Base-by-base conservation (phyloP, 2,797 vertebrate species). In the Rhynchotus rufescens region DNA sequence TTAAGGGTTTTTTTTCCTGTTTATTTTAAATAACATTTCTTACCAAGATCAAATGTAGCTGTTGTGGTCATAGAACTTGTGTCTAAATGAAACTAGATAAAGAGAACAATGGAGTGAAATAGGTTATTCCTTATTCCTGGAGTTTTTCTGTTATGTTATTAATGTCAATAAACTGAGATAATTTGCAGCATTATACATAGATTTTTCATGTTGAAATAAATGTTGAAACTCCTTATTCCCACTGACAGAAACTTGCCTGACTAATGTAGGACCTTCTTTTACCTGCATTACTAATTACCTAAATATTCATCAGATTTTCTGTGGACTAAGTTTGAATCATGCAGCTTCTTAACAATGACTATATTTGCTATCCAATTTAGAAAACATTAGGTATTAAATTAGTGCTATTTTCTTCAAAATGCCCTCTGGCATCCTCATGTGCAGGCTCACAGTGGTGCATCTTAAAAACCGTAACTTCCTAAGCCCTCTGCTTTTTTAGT, bases 311-410 rank as follows among this genome's bases (percentile, higher is more conserved):
- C 42, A 81, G 65, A 76, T 68, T 83, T 75, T 66, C 2, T 47
- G 30, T 44, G 56, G 30, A 65, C 54, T 32, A 21, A 32, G 15
- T 68, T 59, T 78, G 59, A 72, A n/a, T 85, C 9, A 10, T 21
- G 15, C 12, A 69, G 25, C 32, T 80, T 90, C 74, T 86, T 92
- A 79, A 21, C 66, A 49, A 60, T 74, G 59, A 51, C 62, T 93
- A 42, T 93, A 42, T 81, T 79, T 34, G 22, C 72, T 36, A 38
- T 73, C 51, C 17, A 12, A 45, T 47, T 61, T 5, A 86, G 79
- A 92, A 90, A 73, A 8, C 52, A 36, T 52, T 15, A 73, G 93
- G 12, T 66, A 34, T 86, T 93, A 95, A 94, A 90, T 80, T 36
- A 54, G 16, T 26, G 16, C 17, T 88, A 12, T 76, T 88, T 17